phyloP scores from a whole-genome alignment of 2,888 invertebrate species.

The Eremobia ochroleuca region DNA sequence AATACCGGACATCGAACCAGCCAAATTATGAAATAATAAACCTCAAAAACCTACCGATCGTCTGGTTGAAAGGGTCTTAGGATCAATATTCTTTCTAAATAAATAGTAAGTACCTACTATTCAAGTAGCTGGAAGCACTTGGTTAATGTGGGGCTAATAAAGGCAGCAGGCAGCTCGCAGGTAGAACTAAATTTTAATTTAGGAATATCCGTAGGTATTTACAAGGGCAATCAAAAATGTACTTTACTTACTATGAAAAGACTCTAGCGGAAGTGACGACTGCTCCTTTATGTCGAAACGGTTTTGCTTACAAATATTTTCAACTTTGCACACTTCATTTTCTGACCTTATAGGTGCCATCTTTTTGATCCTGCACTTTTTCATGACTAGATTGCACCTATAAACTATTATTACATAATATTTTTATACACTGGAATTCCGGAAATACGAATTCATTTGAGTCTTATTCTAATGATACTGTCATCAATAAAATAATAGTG shows the following conservation, averaged over 20 bases:
- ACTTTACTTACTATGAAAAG: slow-evolving; percentile 42
- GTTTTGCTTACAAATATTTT: slow-evolving; percentile 40
- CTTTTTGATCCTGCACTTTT: slow-evolving; percentile 14
- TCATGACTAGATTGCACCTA: slow-evolving; percentile 31
- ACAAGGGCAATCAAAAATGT: neutral
- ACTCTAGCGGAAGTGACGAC: slow-evolving; percentile 3
- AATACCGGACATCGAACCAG: neutral
- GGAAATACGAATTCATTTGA: slow-evolving; percentile 44
- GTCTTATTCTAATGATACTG: slow-evolving; percentile 34
- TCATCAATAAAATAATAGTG: slow-evolving; percentile 37
- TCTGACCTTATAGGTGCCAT: slow-evolving; percentile 38
- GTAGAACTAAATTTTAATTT: neutral
- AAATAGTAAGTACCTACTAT: neutral
- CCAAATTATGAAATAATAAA: neutral
- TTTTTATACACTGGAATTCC: slow-evolving; percentile 33
- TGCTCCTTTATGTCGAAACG: slow-evolving; percentile 24
- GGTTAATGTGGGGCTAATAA: neutral
- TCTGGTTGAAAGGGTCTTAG: neutral
- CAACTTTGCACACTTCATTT: slow-evolving; percentile 46
- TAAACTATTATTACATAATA: slow-evolving; percentile 44
- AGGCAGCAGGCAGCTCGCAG: neutral
- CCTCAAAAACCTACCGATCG: neutral
- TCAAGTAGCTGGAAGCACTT: neutral
- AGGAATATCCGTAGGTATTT: neutral
- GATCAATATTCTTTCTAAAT: neutral